Evolutionary conservation across 2,113 vertebrate genomes (phyloP), one percentile per base, ranked within the genome.

Genomic region (Jacana jacana): DNA sequence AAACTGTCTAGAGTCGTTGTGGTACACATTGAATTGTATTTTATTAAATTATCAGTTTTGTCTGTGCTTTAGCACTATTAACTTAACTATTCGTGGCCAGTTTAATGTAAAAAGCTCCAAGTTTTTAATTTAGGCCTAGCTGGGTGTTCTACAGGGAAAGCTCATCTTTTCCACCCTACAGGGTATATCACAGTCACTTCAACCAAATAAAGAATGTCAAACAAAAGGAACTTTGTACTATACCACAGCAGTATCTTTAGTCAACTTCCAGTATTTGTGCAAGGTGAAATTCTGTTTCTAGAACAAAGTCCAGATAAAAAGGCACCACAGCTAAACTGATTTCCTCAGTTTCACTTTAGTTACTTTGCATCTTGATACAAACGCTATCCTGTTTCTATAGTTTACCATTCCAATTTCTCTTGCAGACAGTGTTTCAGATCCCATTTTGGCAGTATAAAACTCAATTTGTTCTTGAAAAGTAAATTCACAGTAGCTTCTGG

Each of bases 171-270:
- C 88, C 27, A 90, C 42, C 30, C 76, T 48, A 54, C 24, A 35
- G 55, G 23, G n/a, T 89, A n/a, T 89, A 91, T 75, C 76, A 71
- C 42, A 82, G 77, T 44, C 61, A 51, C 37, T 70, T 77, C 76
- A 81, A 92, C 49, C 49, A 72, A 57, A 33, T 48, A 91, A 75
- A 83, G 27, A 87, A 69, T 37, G 37, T 52, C 75, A 92, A 86
- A 90, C 57, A 95, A 91, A 88, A 96, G 55, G 92, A 95, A 95
- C 95, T 96, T 97, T 96, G 95, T 69, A 88, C 96, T 84, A 60
- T 64, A 90, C 81, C 31, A 60, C 60, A 64, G 80, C 83, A 93
- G 86, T 88, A 94, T 40, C 80, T 93, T 95, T 57, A 91, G 72
- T 86, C 88, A 95, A 80, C 65, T 75, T 39, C 27, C 76, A 93